A percentile compares a stretch with the other conserved stretches of the same genome.
These are phyloP conservation scores for Ptychoptera contaminata DNA, from an alignment of 2,888 invertebrate genomes.

Conservation along the genomic window DNA sequence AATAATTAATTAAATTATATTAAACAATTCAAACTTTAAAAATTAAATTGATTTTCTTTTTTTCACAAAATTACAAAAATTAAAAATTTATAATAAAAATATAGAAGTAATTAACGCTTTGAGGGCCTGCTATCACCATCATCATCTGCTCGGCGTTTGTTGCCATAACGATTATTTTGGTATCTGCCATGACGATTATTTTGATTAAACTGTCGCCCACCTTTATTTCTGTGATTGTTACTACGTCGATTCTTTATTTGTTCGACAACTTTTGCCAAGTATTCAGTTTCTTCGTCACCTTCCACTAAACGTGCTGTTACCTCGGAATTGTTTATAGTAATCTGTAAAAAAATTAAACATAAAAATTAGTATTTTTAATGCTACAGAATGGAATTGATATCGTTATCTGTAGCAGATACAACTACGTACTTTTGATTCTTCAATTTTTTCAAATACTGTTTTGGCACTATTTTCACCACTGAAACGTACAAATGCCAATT, in stretches of 20 bases:
- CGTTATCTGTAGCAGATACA: no score
- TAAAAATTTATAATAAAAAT: neutral
- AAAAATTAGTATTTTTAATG: no score
- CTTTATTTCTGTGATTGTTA: slow-evolving; percentile 13
- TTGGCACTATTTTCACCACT: slow-evolving; percentile 52
- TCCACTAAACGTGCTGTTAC: slow-evolving; percentile 41
- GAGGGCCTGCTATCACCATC: slow-evolving; percentile 11
- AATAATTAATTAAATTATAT: no score
- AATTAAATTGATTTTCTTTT: neutral
- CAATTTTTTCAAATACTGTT: slow-evolving; percentile 43
- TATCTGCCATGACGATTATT: slow-evolving; percentile 14
- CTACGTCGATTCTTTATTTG: slow-evolving; percentile 42
- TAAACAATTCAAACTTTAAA: no score
- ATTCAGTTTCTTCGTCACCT: slow-evolving; percentile 56
- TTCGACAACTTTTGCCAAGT: slow-evolving; percentile 44
- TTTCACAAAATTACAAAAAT: neutral
- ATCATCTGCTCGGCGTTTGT: slow-evolving; percentile 18
- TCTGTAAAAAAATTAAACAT: no score
- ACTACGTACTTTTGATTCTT: slow-evolving; percentile 41
- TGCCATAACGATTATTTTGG: slow-evolving; percentile 15
- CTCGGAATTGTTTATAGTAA: slow-evolving; percentile 29
- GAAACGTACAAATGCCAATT: slow-evolving; percentile 56
- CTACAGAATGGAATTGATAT: no score
- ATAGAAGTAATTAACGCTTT: neutral
- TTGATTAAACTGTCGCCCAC: slow-evolving; percentile 3